phyloP scores from a whole-genome alignment of 2,797 vertebrate genomes.

The Brachyrhaphis roseni region DNA sequence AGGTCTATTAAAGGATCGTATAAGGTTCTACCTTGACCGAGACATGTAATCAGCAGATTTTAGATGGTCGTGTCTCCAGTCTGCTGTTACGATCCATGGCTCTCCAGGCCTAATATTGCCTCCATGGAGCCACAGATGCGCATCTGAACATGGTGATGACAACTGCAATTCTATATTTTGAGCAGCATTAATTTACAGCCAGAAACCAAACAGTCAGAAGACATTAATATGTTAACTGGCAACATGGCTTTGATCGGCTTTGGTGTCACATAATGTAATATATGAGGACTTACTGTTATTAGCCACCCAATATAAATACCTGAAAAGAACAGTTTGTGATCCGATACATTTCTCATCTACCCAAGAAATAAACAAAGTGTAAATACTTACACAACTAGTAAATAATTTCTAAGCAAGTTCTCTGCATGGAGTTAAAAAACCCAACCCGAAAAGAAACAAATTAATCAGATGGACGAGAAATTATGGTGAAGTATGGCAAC shows the following conservation, averaged over 20 bases:
- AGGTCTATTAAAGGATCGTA: not conserved
- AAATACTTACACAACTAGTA: not conserved
- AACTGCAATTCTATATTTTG: not conserved
- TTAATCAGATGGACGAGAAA: not conserved
- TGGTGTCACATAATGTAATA: not conserved
- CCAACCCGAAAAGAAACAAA: not conserved
- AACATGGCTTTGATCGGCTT: not conserved
- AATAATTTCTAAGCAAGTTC: too few species aligned
- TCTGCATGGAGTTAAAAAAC: not conserved
- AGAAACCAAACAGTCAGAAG: not conserved
- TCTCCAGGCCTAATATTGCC: not conserved
- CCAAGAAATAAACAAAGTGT: not conserved
- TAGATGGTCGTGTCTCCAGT: not conserved
- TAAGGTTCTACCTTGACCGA: not conserved
- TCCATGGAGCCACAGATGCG: not conserved
- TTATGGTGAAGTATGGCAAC: not conserved
- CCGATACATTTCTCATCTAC: not conserved
- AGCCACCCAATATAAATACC: not conserved
- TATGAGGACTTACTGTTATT: not conserved
- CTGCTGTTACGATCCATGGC: not conserved
- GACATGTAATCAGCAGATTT: not conserved
- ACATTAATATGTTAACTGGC: not conserved
- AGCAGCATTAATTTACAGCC: not conserved
- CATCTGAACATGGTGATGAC: not conserved
- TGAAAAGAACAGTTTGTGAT: not conserved